Evolutionary conservation across 2,888 invertebrate species (phyloP), one percentile per base, ranked within the genome.

Genomic region (Sipha maydis): DNA sequence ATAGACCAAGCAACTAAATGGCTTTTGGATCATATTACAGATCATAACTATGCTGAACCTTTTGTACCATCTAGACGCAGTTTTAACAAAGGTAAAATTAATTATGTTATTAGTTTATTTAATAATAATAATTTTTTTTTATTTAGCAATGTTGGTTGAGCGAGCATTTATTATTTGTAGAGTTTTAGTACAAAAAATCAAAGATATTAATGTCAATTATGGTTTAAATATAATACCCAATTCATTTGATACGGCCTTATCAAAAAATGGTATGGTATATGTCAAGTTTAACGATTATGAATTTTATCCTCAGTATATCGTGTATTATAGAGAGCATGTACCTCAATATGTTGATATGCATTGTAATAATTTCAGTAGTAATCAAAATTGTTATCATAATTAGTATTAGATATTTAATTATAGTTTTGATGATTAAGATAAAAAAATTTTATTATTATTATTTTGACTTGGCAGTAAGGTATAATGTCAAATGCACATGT

Each of bases 201-300:
- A 78, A 85, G 85, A 78, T 34, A 54, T 78, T 28, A 54, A 21
- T 9, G 86, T 80, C 3, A 73, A 56, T 38, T 86, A 86, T 79
- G 21, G 28, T 41, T 79, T 86, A 34, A 71, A 28, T 9, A 88
- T 92, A 38, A 91, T 92, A 11, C 89, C 90, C 48, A 54, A 48
- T 38, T 90, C 90, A 7, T 91, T 82, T 90, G 92, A 92, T 89
- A 92, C 92, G 1, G 91, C 91, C 0, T 84, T 89, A 61, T 91
- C 91, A 17, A 91, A 91, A 89, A 80, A 85, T 71, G 90, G 90
- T 0, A 89, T 90, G 9, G 92, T 92, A 3, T 91, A 90, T 89
- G 92, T 92, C 0, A 92, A 92, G 90, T 92, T 91, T 90, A 91
- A 91, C 85, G 92, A 92, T 89, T 90, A 91, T 83, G 92, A 92